Percentiles rank a stretch among this genome's conserved stretches.
Conservation (phyloP, 2,113 vertebrate genomes). For the Oncorhynchus mykiss region DNA sequence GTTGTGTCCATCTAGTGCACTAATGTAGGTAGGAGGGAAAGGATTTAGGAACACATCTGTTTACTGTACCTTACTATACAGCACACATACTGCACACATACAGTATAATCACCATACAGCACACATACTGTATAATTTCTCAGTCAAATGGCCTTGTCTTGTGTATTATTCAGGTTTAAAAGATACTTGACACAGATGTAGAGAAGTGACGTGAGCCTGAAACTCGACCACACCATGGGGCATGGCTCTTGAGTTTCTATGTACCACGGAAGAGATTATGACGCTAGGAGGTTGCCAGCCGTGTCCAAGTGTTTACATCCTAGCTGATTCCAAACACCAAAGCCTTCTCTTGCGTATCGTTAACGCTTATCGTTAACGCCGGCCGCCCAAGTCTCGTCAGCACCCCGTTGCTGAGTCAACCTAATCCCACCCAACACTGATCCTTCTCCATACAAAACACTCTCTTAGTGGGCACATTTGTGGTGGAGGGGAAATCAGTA, state of each 20-base stretch:
- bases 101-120: background rate
- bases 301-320: background rate
- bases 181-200: background rate
- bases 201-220: background rate
- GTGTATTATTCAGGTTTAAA: background rate
- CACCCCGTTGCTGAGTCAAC: conserved; percentile 38
- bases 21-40: too few species aligned
- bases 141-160: background rate
- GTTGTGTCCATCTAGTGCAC: too few species aligned
- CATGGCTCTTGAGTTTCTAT: conserved; percentile 19
- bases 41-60: too few species aligned
- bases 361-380: conserved; percentile 20
- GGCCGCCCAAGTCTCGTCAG: conserved; percentile 14
- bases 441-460: conserved; percentile 38
- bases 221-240: background rate
- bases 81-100: background rate
- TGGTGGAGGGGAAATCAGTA: conserved; percentile 52
- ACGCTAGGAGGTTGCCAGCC: background rate
- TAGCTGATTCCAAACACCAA: conserved; percentile 20
- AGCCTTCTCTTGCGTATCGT: conserved; percentile 30
- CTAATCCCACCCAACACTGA: conserved; percentile 44
- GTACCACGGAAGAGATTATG: conserved; percentile 1
- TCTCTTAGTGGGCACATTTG: conserved; percentile 36
- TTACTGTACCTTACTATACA: background rate
- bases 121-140: background rate